These are phyloP conservation scores for Gallinago undulata DNA, from an alignment of 2,113 vertebrate species.

Conservation along the genomic window DNA sequence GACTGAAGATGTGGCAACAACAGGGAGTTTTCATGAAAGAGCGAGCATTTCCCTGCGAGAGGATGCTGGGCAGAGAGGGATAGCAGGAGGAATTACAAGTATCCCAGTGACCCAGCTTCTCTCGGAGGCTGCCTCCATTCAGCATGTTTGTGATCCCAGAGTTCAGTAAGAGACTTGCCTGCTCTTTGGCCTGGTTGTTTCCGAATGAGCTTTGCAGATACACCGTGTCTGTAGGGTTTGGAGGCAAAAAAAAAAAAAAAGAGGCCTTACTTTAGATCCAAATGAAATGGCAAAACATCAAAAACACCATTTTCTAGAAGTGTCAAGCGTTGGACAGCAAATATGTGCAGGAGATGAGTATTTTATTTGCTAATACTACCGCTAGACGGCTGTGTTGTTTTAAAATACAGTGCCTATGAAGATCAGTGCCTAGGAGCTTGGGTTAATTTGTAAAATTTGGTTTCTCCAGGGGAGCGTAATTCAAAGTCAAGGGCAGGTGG, in stretches of 20 bases:
- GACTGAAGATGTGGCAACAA: background rate
- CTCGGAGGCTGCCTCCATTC: background rate
- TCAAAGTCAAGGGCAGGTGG: background rate
- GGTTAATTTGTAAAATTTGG: background rate
- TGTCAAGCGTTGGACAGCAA: background rate
- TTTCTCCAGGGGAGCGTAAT: background rate
- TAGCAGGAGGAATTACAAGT: background rate
- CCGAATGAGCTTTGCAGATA: background rate
- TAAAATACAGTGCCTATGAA: background rate
- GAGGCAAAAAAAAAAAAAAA: background rate
- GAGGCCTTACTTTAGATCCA: background rate
- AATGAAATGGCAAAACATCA: background rate
- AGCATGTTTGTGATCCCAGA: background rate
- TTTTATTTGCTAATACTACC: background rate
- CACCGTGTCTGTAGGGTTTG: background rate
- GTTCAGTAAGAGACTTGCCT: background rate
- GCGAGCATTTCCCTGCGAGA: background rate
- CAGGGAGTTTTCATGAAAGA: background rate
- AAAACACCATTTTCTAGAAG: background rate
- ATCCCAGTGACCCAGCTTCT: background rate
- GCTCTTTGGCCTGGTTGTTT: background rate
- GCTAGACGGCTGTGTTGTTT: conserved; percentile 14
- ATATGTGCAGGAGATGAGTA: background rate
- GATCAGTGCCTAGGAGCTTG: background rate
- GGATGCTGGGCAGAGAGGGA: background rate